A percentile compares a stretch with the other conserved stretches of the same genome.
These are phyloP conservation scores for Pteropus rufus DNA, from an alignment of 2,797 vertebrate species.

Conservation along the genomic window DNA sequence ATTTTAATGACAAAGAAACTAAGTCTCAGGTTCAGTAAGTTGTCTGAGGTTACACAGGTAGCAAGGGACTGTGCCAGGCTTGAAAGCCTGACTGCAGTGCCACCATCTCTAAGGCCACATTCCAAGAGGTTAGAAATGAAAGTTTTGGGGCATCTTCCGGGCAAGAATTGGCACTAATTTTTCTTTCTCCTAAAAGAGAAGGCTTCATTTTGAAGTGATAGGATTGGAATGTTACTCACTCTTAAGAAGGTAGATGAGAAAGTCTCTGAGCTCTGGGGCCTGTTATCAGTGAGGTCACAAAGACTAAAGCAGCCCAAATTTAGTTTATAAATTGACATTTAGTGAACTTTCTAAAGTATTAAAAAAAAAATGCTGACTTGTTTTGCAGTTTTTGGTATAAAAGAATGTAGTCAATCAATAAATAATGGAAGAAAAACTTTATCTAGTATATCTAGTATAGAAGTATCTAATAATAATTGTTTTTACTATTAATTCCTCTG, in stretches of 20 bases:
- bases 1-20: constrained; percentile 11
- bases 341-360: not conserved
- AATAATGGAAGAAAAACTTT: no score
- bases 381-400: no score
- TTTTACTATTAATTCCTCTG: constrained; percentile 9
- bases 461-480: not conserved
- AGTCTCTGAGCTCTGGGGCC: not conserved
- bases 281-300: not conserved
- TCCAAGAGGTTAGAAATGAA: constrained; percentile 30
- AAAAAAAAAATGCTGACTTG: no score
- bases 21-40: not conserved
- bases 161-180: constrained; percentile 11
- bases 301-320: not conserved
- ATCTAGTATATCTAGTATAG: not conserved
- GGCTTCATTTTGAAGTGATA: constrained; percentile 34
- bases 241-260: not conserved
- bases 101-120: not conserved
- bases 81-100: not conserved
- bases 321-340: constrained; percentile 3
- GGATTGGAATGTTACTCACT: not conserved
- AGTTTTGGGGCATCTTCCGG: not conserved
- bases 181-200: constrained; percentile 27
- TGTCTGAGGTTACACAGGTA: not conserved
- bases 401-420: no score
- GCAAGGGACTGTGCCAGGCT: not conserved